Evolutionary conservation across 2,888 invertebrate species (phyloP), one percentile per base, ranked within the genome.

Genomic region (Miltochrista miniata): DNA sequence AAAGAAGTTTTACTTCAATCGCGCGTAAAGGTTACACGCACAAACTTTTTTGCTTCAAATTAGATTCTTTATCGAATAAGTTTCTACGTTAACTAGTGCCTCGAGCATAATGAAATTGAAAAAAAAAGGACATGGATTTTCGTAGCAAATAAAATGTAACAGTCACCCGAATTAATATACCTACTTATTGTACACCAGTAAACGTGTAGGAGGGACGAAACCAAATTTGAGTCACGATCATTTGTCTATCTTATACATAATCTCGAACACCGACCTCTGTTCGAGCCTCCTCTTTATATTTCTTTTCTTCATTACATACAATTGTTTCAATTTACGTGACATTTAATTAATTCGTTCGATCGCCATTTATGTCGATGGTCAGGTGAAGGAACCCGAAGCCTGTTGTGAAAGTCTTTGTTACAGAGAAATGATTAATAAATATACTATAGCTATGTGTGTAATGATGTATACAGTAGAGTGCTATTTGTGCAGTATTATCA

Each of bases 291-390:
- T 38, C 44, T 38, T 36, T 8, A 31, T 7, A 18, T 41, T 64
- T 64, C n/a, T 61, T 64, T 64, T 59, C 54, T 31, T 64, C 52
- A 30, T 64, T 50, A 57, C 13, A 12, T 24, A 39, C 55, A 55
- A 55, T 61, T 64, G 59, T 53, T 46, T 44, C 31, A 45, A 41
- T 59, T 58, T 60, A 50, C 45, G 45, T 56, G 55, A 54, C 48
- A n/a, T 51, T 48, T 45, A 58, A 43, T 56, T 55, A 48, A 56
- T 61, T 47, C 45, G 45, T 47, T 46, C 11, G 30, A 29, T 34
- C 48, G 29, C 53, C 56, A 12, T 61, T n/a, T 52, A 42, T 31
- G 61, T 24, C 5, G 10, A 24, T 10, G 1, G 18, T 47, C 44
- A 41, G 13, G 45, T 34, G 54, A 60, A 60, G 31, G 2, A 54